Evolutionary conservation across 53 echinoderm and acorn worm genomes (phyloP).

Genomic region (Apostichopus leukothele): DNA sequence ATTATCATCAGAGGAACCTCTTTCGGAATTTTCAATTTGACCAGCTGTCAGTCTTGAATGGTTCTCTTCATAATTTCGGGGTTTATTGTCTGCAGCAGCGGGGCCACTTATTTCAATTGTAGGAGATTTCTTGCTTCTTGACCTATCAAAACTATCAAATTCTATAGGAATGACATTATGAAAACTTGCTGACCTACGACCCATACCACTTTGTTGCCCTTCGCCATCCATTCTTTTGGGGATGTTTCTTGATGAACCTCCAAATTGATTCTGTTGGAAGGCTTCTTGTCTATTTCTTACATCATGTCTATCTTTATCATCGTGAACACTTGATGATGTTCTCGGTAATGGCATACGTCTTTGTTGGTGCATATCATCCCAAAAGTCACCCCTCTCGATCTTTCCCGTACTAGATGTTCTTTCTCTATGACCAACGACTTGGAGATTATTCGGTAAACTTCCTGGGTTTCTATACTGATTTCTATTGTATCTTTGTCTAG

Average conservation of each 20-base stretch:
- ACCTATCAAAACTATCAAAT: not conserved
- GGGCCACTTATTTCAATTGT: not conserved
- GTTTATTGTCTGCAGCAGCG: not conserved
- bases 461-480: conserved; percentile 18
- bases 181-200: conserved; percentile 17
- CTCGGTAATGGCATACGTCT: not conserved
- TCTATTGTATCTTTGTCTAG: not conserved
- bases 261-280: not conserved
- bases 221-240: not conserved
- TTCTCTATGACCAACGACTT: not conserved
- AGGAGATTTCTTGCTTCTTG: not conserved
- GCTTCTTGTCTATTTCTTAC: not conserved
- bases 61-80: not conserved
- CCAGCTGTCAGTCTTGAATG: not conserved
- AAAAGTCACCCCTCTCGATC: not conserved
- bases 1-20: conserved; percentile 41
- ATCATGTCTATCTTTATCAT: not conserved
- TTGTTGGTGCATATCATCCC: not conserved
- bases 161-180: conserved; percentile 1
- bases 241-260: not conserved
- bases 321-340: conserved; percentile 12
- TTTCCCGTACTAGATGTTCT: not conserved
- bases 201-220: not conserved
- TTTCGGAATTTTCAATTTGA: conserved; percentile 12
- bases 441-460: conserved; percentile 11